phyloP scores from a whole-genome alignment of 2,113 vertebrate species.

The Polypterus bichir region DNA sequence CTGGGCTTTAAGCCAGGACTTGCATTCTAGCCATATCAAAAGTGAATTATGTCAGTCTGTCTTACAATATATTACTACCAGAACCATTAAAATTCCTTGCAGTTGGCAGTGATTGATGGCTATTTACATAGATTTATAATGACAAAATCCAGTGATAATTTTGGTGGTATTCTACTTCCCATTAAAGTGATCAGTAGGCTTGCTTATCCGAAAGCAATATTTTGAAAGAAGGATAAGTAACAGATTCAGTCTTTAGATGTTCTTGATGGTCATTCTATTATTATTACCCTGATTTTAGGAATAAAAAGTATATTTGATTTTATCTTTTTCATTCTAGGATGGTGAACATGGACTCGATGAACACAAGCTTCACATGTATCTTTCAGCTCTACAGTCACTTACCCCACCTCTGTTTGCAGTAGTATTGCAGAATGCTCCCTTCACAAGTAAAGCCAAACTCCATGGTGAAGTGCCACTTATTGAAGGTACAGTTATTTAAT shows the following conservation, averaged over 20 bases:
- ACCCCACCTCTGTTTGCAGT: slow-evolving; percentile 84
- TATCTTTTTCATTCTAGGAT: slow-evolving; percentile 54
- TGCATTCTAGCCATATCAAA: no score
- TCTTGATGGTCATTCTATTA: no score
- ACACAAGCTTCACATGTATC: slow-evolving; percentile 83
- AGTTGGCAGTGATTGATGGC: no score
- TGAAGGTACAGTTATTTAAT: slow-evolving; percentile 57
- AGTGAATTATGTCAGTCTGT: no score
- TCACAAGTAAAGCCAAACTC: slow-evolving; percentile 77
- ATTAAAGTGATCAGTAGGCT: background rate
- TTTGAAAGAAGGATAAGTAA: background rate
- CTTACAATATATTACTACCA: no score
- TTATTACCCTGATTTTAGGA: background rate
- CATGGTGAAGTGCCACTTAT: slow-evolving; percentile 76
- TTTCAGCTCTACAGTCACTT: slow-evolving; percentile 88
- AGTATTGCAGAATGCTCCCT: slow-evolving; percentile 86
- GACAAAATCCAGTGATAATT: no score
- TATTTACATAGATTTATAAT: no score
- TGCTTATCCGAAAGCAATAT: background rate
- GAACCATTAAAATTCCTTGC: no score
- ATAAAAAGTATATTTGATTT: background rate
- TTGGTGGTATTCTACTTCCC: no score
- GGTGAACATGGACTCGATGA: slow-evolving; percentile 87
- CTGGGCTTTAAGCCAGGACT: no score
- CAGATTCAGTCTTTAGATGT: background rate